Evolutionary conservation across 2,888 invertebrate species (phyloP).

Genomic region (Cataglyphis altisquamis): DNA sequence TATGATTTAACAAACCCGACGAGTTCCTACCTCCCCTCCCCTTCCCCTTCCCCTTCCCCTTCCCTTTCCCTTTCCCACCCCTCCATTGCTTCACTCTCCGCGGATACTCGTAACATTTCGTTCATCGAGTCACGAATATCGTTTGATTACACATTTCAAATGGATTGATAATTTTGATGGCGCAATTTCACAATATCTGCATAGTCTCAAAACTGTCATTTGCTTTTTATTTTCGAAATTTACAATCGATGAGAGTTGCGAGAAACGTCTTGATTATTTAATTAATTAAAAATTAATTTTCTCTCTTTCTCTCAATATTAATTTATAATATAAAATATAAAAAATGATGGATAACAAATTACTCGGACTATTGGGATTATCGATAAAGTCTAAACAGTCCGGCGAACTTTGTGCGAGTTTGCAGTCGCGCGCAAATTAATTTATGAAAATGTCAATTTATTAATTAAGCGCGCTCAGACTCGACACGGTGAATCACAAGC

Average conservation of each 20-base stretch:
- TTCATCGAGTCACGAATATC: constrained; percentile 34
- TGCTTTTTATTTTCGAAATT: neutral
- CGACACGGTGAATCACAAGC: constrained; percentile 25
- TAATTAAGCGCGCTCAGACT: constrained; percentile 42
- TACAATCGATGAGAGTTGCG: neutral
- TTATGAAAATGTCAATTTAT: constrained; percentile 54
- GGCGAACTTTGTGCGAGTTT: constrained; percentile 43
- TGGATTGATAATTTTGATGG: constrained; percentile 38
- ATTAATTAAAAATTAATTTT: neutral
- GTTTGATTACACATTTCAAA: constrained; percentile 51
- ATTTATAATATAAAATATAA: constrained; percentile 1
- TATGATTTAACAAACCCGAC: constrained; percentile 47
- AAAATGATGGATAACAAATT: constrained; percentile 15
- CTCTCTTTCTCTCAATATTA: neutral
- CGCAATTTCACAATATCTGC: neutral
- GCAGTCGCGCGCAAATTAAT: constrained; percentile 39
- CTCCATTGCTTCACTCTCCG: neutral
- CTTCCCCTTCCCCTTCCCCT: too few relatives aligned
- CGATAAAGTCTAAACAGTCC: constrained; percentile 39
- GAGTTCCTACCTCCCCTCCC: neutral
- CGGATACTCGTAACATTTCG: constrained; percentile 40
- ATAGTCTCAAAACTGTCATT: neutral
- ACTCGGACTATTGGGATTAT: constrained; percentile 22
- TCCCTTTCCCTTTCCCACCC: too few relatives aligned
- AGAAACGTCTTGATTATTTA: neutral